Evolutionary conservation across 2,888 invertebrate species (phyloP).

Genomic region (Helicoverpa assulta): DNA sequence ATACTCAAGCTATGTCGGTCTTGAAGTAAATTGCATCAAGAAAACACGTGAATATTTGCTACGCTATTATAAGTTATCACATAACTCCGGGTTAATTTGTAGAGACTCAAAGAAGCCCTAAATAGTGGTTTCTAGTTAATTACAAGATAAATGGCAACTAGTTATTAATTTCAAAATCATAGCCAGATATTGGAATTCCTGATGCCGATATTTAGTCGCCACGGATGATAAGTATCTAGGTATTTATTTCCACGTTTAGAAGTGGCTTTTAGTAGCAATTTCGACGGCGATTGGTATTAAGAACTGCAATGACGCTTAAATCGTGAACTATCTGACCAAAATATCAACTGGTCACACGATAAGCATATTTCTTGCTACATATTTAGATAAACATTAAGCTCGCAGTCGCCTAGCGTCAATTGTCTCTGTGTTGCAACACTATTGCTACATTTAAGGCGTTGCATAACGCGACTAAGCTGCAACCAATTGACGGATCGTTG

Average conservation of each 20-base stretch:
- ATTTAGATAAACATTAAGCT: conserved; percentile 53
- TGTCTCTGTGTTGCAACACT: conserved; percentile 51
- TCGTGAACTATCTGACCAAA: conserved; percentile 45
- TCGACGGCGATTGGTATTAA: conserved; percentile 44
- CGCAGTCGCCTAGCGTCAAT: conserved; percentile 44
- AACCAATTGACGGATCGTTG: conserved; percentile 41
- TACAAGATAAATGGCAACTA: conserved; percentile 47
- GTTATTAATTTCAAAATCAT: conserved; percentile 55
- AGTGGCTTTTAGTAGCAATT: conserved; percentile 50
- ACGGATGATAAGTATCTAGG: conserved; percentile 47
- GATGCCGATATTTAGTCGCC: conserved; percentile 51
- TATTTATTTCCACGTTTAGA: conserved; percentile 54
- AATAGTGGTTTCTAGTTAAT: conserved; percentile 47
- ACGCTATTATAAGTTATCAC: conserved; percentile 16
- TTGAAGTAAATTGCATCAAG: conserved; percentile 5
- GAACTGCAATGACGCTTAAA: conserved; percentile 51
- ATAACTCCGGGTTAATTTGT: conserved; percentile 20
- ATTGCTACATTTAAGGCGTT: conserved; percentile 37
- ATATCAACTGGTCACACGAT: conserved; percentile 43
- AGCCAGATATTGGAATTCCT: conserved; percentile 39
- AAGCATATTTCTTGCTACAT: conserved; percentile 53
- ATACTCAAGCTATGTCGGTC: conserved; percentile 9
- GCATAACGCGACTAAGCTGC: conserved; percentile 35
- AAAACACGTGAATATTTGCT: conserved; percentile 16
- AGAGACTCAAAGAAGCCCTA: conserved; percentile 39